Conservation (phyloP, 2,113 vertebrate genomes). For the Dasyurus viverrinus region DNA sequence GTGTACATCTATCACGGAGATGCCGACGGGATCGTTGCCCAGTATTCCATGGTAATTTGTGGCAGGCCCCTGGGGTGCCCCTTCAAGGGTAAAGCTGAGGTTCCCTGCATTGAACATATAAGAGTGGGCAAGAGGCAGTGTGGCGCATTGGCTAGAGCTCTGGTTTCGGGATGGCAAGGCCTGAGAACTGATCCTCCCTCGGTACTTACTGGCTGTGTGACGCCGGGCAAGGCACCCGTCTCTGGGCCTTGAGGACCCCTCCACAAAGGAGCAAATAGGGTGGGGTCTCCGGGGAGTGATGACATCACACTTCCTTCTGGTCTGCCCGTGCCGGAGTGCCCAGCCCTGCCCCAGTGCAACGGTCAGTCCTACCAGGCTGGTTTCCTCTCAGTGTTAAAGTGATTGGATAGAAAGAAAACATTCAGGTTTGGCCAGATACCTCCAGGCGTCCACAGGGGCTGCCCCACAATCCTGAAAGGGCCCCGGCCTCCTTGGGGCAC, state of each 20-base stretch:
- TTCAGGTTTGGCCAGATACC: not conserved
- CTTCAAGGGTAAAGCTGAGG: not conserved
- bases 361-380: not conserved
- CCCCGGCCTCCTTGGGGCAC: too few species aligned
- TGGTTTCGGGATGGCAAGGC: not conserved
- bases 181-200: not conserved
- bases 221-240: not conserved
- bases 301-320: not conserved
- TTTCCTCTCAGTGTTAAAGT: not conserved
- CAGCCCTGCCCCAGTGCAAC: not conserved
- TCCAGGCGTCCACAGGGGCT: not conserved
- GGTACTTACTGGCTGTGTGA: not conserved
- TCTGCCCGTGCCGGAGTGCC: not conserved
- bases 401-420: not conserved
- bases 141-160: not conserved
- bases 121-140: not conserved
- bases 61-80: not conserved
- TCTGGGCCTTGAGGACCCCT: not conserved
- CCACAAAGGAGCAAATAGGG: not conserved
- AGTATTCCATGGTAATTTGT: conserved; percentile 94
- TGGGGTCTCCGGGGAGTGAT: not conserved
- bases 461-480: not conserved
- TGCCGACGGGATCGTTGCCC: conserved; percentile 87
- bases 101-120: not conserved
- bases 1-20: conserved; percentile 98